Evolutionary conservation across 2,797 vertebrate genomes (phyloP).

Genomic region (Coreius guichenoti): DNA sequence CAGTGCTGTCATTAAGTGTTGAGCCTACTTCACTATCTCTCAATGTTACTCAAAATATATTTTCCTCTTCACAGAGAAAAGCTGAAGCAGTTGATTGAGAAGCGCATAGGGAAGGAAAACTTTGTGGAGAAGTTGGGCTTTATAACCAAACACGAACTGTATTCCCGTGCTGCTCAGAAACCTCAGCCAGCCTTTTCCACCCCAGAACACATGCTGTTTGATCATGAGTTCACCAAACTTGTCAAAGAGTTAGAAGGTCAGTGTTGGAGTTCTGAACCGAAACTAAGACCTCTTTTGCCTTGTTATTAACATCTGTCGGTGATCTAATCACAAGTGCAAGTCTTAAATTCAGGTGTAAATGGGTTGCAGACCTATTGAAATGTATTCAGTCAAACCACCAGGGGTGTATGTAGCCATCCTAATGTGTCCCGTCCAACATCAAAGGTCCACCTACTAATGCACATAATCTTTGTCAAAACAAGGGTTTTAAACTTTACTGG

Average conservation of each 20-base stretch:
- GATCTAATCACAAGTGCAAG: neutral
- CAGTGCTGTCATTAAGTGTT: neutral
- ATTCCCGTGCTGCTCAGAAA: slow-evolving; percentile 95
- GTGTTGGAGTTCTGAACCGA: slow-evolving; percentile 47
- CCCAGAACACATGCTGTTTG: slow-evolving; percentile 97
- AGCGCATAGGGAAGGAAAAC: slow-evolving; percentile 97
- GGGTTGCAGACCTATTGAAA: neutral
- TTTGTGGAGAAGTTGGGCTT: slow-evolving; percentile 96
- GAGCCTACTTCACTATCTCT: neutral
- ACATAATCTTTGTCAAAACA: neutral
- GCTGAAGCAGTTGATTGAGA: slow-evolving; percentile 97
- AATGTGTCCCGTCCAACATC: neutral
- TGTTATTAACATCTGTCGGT: neutral
- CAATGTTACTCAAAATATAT: neutral
- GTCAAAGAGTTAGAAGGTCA: slow-evolving; percentile 97
- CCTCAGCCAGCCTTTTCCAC: slow-evolving; percentile 92
- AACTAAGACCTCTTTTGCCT: neutral
- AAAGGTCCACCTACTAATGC: neutral
- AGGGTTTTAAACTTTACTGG: neutral
- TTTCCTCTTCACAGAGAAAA: slow-evolving; percentile 84
- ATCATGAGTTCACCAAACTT: slow-evolving; percentile 97
- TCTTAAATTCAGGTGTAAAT: slow-evolving; percentile 2
- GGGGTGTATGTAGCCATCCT: neutral
- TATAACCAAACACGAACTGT: slow-evolving; percentile 96
- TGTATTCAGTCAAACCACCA: neutral